Evolutionary conservation across 2,797 vertebrate genomes (phyloP).

Genomic region (Thalassophryne amazonica): DNA sequence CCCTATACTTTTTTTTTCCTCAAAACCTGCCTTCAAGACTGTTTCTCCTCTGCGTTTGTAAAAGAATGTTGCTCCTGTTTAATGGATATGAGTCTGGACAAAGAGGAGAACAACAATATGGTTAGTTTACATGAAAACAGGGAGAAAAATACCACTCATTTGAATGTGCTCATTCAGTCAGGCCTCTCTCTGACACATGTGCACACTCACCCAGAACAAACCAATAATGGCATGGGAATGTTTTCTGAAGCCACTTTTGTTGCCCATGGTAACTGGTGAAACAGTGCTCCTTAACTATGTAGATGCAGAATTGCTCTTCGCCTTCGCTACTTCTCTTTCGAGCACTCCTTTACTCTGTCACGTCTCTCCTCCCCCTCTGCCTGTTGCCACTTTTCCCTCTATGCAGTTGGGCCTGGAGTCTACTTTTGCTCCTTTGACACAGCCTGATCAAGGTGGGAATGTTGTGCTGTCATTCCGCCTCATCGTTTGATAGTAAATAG

Average conservation of each 20-base stretch:
- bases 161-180: conserved; percentile 18
- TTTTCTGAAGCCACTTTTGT: conserved; percentile 50
- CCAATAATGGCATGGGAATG: conserved; percentile 48
- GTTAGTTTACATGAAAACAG: conserved; percentile 6
- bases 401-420: not conserved
- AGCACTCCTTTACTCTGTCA: conserved; percentile 14
- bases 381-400: conserved; percentile 5
- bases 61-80: not conserved
- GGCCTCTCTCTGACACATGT: conserved; percentile 29
- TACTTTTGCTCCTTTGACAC: no score
- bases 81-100: conserved; percentile 1
- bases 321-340: conserved; percentile 13
- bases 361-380: not conserved
- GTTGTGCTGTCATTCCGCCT: no score
- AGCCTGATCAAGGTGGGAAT: no score
- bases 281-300: conserved; percentile 61
- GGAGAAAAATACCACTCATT: conserved; percentile 13
- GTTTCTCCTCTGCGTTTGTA: not conserved
- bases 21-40: not conserved
- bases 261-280: conserved; percentile 54
- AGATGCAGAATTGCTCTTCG: conserved; percentile 31
- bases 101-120: conserved; percentile 13
- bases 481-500: no score
- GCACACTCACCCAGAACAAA: conserved; percentile 20
- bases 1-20: no score